These are phyloP conservation scores for Ivindomyrus marchei DNA, from an alignment of 2,113 vertebrate genomes.

Conservation along the genomic window DNA sequence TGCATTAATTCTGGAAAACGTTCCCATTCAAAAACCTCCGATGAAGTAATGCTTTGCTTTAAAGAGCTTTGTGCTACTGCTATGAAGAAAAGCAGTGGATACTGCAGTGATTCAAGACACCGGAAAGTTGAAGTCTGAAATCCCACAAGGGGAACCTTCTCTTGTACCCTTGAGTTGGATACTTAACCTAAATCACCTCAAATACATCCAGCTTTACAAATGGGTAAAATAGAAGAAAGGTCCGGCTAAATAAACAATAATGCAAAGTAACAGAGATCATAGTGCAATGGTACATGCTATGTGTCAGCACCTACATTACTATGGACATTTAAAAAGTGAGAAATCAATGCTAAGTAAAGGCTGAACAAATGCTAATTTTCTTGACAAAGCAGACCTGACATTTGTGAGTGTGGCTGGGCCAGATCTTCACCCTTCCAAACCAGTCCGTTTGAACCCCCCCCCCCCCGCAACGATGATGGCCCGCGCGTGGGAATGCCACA, in stretches of 20 bases:
- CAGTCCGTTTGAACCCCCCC: not conserved
- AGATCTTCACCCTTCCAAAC: not conserved
- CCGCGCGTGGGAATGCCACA: not conserved
- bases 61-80: not conserved
- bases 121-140: not conserved
- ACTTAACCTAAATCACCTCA: not conserved
- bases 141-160: not conserved
- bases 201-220: not conserved
- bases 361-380: not conserved
- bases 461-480: not conserved
- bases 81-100: not conserved
- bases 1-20: not conserved
- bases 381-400: not conserved
- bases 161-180: not conserved
- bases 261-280: not conserved
- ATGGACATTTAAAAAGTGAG: not conserved
- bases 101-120: not conserved
- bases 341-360: not conserved
- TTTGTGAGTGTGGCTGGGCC: not conserved
- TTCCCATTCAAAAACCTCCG: not conserved
- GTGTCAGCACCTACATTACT: not conserved
- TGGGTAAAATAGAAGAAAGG: not conserved
- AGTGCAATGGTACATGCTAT: not conserved
- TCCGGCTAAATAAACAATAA: not conserved
- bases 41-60: not conserved